Conservation (phyloP, 2,113 vertebrate genomes). For the Sarotherodon lohbergeri region DNA sequence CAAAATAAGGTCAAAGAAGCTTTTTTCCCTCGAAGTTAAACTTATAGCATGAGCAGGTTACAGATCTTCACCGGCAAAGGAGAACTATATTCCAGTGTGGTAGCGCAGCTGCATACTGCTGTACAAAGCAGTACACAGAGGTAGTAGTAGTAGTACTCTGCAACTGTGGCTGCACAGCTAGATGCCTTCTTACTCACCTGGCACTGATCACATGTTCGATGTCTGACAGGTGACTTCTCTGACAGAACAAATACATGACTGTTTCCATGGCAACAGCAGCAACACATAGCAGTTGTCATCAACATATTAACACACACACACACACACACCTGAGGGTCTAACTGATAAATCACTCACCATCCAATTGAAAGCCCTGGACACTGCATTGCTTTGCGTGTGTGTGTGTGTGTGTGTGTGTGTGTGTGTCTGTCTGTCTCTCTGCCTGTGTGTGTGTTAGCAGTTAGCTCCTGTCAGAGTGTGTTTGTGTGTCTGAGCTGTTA, state of each 20-base stretch:
- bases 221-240: neutral
- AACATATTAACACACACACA: neutral
- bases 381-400: conserved; percentile 13
- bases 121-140: neutral
- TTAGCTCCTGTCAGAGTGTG: neutral
- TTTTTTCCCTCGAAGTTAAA: neutral
- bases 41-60: neutral
- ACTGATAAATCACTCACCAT: conserved; percentile 44
- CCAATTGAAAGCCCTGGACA: conserved; percentile 16
- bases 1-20: neutral
- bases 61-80: neutral
- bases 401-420: neutral
- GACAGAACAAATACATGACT: neutral
- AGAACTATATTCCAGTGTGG: neutral
- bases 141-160: accelerated
- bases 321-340: neutral
- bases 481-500: conserved; percentile 33
- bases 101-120: neutral
- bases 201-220: neutral
- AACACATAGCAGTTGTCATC: neutral
- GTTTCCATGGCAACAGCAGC: conserved; percentile 7
- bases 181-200: neutral
- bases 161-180: neutral
- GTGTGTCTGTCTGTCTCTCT: neutral
- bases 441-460: neutral